These are phyloP conservation scores for Pholis gunnellus DNA, from an alignment of 2,113 vertebrate species.

Conservation along the genomic window DNA sequence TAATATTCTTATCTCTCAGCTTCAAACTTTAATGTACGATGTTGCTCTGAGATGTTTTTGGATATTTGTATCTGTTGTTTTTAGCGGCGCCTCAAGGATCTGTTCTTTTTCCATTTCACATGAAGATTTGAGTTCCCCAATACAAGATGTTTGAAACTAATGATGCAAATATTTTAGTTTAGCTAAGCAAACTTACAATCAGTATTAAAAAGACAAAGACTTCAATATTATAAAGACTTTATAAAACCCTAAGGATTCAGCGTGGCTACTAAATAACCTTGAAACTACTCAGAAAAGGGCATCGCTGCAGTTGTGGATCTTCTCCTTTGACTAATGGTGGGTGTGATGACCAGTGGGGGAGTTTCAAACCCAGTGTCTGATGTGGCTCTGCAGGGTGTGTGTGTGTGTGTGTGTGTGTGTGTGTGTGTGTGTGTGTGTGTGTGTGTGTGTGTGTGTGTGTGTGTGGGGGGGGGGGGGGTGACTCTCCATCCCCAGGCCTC, in stretches of 20 bases:
- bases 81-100: conserved; percentile 27
- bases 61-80: background rate
- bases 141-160: background rate
- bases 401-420: too few species aligned
- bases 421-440: too few species aligned
- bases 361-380: conserved; percentile 46
- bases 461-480: conserved; percentile 8
- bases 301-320: background rate
- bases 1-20: background rate
- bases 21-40: background rate
- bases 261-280: background rate
- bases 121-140: background rate
- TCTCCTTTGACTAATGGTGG: conserved; percentile 26
- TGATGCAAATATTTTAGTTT: background rate
- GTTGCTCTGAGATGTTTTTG: background rate
- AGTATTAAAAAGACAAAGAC: background rate
- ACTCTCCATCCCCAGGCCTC: conserved; percentile 37
- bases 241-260: background rate
- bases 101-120: background rate
- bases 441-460: too few species aligned
- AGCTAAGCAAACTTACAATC: background rate
- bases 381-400: conserved; percentile 34
- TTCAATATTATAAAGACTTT: background rate
- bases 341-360: conserved; percentile 38
- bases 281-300: background rate